phyloP scores from a whole-genome alignment of 37 sponge, comb jelly and placozoan species.

The Ephydatia muelleri region DNA sequence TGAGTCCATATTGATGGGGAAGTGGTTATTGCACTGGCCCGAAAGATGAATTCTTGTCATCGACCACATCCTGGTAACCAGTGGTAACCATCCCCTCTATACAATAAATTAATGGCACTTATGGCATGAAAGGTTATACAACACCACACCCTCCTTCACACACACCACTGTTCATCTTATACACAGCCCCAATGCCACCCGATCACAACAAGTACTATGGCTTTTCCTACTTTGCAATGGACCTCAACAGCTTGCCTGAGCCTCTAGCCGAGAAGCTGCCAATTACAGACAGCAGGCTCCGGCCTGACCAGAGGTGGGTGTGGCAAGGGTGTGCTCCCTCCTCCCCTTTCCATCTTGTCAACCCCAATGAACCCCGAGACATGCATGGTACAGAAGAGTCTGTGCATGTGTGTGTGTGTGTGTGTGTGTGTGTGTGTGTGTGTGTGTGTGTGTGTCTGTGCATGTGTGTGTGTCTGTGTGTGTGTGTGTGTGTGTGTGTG shows the following conservation, averaged over 20 bases:
- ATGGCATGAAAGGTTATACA: neutral
- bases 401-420: neutral
- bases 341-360: too few relatives aligned
- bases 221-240: conserved; percentile 73
- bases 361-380: too few relatives aligned
- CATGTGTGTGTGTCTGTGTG: too few relatives aligned
- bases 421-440: neutral
- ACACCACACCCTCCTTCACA: neutral
- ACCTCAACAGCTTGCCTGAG: conserved; percentile 58
- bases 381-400: too few relatives aligned
- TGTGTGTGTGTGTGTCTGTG: too few relatives aligned
- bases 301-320: conserved; percentile 75
- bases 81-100: neutral
- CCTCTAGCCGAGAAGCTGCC: conserved; percentile 36
- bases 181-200: conserved; percentile 43
- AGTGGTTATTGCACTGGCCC: too few relatives aligned
- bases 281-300: conserved; percentile 61
- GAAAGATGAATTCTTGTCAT: too few relatives aligned
- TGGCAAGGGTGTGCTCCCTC: neutral
- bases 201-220: conserved; percentile 57
- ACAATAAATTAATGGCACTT: neutral
- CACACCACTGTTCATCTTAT: neutral
- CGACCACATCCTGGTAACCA: too few relatives aligned
- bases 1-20: too few relatives aligned
- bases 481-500: too few relatives aligned